phyloP scores from a whole-genome alignment of 2,888 invertebrate genomes.

The Drosophila lutescens region DNA sequence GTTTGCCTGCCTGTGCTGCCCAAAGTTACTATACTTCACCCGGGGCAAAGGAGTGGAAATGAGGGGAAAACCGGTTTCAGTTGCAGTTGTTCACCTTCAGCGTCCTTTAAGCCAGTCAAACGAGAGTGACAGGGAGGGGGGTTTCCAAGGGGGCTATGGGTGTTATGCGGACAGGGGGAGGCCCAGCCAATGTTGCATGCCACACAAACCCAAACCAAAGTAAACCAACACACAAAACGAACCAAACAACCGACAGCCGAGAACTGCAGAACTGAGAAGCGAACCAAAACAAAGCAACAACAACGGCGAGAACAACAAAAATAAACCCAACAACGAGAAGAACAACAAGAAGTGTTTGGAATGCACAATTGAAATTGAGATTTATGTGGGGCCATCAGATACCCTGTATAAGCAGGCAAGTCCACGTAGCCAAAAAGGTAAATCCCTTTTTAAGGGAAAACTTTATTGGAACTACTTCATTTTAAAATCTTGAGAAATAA shows the following conservation, averaged over 20 bases:
- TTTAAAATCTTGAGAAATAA: background rate
- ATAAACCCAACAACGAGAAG: conserved; percentile 13
- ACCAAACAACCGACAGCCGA: conserved; percentile 35
- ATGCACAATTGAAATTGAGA: conserved; percentile 35
- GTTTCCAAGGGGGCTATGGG: background rate
- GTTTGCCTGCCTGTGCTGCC: conserved; percentile 47
- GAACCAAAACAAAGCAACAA: conserved; percentile 9
- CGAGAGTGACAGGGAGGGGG: conserved; percentile 2
- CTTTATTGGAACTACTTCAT: background rate
- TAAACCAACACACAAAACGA: conserved; percentile 32
- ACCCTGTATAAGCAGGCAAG: conserved; percentile 13
- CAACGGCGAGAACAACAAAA: conserved; percentile 38
- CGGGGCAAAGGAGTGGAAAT: background rate
- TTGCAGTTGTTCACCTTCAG: conserved; percentile 72
- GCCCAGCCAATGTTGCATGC: conserved; percentile 44
- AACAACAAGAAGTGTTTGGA: conserved; percentile 40
- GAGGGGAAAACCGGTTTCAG: conserved; percentile 41
- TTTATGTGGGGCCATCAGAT: conserved; percentile 14
- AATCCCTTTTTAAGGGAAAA: too few relatives aligned
- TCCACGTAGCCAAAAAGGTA: background rate
- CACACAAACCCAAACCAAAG: conserved; percentile 24
- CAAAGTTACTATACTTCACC: conserved; percentile 25
- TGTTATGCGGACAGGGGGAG: conserved; percentile 4
- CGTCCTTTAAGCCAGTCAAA: conserved; percentile 66
- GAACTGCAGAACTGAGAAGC: conserved; percentile 6